Base-by-base conservation (phyloP, 1,140 invertebrate genomes). In the Bombus affinis region DNA sequence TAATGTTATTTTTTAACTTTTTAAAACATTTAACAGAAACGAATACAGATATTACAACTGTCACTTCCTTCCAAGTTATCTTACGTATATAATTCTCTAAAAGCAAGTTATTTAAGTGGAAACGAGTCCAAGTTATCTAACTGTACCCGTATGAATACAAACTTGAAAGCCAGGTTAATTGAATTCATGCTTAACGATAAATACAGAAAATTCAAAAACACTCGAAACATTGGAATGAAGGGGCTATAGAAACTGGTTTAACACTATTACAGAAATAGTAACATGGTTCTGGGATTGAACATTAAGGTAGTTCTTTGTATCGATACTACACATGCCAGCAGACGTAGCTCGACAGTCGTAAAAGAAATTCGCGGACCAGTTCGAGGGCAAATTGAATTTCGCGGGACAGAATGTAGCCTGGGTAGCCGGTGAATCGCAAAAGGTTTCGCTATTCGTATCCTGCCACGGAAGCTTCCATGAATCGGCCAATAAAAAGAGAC, bases 311-410 rank as follows among this genome's bases (percentile, higher is more conserved):
- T 37, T 37, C 68, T 59, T 68, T 81, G 32, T 66, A 37, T 18
- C 35, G 47, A 53, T 12, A 25, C 4, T 25, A 37, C 3, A 12
- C 28, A 12, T 59, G 47, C 57, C 10, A 4, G 28, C 15, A 9
- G 37, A 25, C 15, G 3, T 13, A 13, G 39, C 2, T 70, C 65
- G n/a, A 12, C 15, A 3, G 15, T 71, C 3, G 37, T 35, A 35
- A 53, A 39, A 42, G 44, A 59, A 81, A 81, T 72, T 81, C n/a
- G 44, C 44, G 37, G 35, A 57, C 39, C 79, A 42, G 18, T 39
- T 35, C 44, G 37, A 5, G 35, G 39, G 47, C 68, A n/a, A 81
- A 81, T 81, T 72, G 68, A 81, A 81, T 81, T 73, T 81, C 37
- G n/a, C 79, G 66, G 68, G 53, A 32, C 22, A 59, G 15, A 59